These are phyloP conservation scores for Rhopalosiphum padi DNA, from an alignment of 1,140 invertebrate genomes.

Conservation along the genomic window DNA sequence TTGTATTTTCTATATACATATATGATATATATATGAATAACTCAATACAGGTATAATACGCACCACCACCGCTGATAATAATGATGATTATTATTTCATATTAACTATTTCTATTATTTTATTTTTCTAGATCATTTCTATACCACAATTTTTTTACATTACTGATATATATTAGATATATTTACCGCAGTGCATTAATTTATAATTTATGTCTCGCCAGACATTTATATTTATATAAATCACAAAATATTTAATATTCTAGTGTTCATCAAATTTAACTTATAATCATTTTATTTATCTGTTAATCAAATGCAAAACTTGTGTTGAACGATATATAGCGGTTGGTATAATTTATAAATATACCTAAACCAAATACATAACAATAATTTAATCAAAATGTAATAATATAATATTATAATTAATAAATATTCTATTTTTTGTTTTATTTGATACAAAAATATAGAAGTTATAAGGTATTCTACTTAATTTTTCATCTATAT, in stretches of 20 bases:
- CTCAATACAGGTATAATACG: neutral
- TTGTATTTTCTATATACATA: neutral
- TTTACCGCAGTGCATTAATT: neutral
- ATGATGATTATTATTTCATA: constrained; percentile 16
- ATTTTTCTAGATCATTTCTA: neutral
- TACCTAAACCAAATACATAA: neutral
- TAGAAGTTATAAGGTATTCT: neutral
- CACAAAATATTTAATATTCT: neutral
- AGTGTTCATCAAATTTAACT: neutral
- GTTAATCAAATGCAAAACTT: neutral
- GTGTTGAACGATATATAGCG: neutral
- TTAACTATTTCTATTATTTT: neutral
- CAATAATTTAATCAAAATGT: no score
- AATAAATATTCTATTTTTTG: neutral
- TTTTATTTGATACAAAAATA: neutral
- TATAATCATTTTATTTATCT: neutral
- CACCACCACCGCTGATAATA: no score
- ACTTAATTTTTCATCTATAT: neutral
- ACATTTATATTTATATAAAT: neutral
- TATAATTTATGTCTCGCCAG: neutral
- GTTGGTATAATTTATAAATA: neutral
- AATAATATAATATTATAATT: no score
- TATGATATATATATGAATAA: neutral
- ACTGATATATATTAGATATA: neutral
- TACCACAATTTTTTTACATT: neutral